phyloP scores from a whole-genome alignment of 2,888 invertebrate genomes.

The Teinopalpus imperialis region DNA sequence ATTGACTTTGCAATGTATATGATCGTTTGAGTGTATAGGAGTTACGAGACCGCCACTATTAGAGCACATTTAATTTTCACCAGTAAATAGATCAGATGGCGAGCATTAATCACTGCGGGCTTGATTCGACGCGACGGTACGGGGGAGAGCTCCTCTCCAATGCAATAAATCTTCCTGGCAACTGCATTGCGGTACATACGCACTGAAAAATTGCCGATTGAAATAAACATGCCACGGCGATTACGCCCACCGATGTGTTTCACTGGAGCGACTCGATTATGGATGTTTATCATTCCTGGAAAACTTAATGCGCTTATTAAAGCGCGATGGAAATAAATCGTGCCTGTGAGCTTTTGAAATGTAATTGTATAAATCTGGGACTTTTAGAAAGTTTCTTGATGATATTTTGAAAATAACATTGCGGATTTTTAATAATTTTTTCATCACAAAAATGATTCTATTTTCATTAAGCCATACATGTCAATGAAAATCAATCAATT shows the following conservation, averaged over 20 bases:
- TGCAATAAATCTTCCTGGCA: constrained; percentile 65
- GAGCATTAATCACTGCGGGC: constrained; percentile 61
- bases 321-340: constrained; percentile 15
- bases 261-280: constrained; percentile 25
- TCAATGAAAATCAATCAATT: no score
- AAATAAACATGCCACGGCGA: constrained; percentile 61
- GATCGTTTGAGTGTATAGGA: constrained; percentile 1
- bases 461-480: no score
- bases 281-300: constrained; percentile 23
- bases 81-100: constrained; percentile 60
- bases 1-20: not conserved
- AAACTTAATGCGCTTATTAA: constrained; percentile 25
- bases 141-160: constrained; percentile 49
- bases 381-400: no score
- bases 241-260: constrained; percentile 45
- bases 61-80: constrained; percentile 20
- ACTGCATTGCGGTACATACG: constrained; percentile 64
- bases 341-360: constrained; percentile 2
- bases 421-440: no score
- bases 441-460: no score
- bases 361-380: constrained; percentile 9
- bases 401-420: no score
- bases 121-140: constrained; percentile 55
- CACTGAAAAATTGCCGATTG: constrained; percentile 71
- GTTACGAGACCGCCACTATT: constrained; percentile 6